Percentiles rank a stretch among this genome's conserved stretches.
Conservation (phyloP, 2,888 invertebrate genomes). For the Athetis lepigone region DNA sequence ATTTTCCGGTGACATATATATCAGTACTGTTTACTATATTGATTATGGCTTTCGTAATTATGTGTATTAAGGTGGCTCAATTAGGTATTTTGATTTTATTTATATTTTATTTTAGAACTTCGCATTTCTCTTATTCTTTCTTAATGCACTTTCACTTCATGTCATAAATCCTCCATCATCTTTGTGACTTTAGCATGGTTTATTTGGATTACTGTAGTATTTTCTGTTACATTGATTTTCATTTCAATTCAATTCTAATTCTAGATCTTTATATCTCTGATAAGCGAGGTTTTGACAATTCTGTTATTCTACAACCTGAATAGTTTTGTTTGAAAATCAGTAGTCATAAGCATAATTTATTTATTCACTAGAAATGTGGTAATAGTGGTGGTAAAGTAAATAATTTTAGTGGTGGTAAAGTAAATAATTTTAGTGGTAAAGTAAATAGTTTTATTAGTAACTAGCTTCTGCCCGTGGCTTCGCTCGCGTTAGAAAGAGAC, state of each 20-base stretch:
- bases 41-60: conserved; percentile 75
- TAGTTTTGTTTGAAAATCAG: too few species aligned
- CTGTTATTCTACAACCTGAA: too few species aligned
- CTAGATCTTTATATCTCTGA: neutral
- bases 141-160: neutral
- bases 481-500: too few species aligned
- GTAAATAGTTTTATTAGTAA: too few species aligned
- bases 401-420: too few species aligned
- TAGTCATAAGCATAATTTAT: too few species aligned
- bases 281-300: neutral
- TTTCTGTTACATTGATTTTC: neutral
- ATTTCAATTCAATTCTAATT: neutral
- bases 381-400: too few species aligned
- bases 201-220: neutral
- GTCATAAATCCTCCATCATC: neutral
- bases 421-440: too few species aligned
- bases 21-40: conserved; percentile 69
- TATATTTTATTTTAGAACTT: neutral
- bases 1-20: too few species aligned
- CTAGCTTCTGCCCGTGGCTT: too few species aligned
- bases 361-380: too few species aligned
- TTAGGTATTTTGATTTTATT: conserved; percentile 67
- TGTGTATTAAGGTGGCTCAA: conserved; percentile 75
- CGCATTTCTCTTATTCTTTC: neutral
- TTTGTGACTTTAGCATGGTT: neutral